Conservation (phyloP, 2,888 invertebrate species). For the Polylopha cassiicola region DNA sequence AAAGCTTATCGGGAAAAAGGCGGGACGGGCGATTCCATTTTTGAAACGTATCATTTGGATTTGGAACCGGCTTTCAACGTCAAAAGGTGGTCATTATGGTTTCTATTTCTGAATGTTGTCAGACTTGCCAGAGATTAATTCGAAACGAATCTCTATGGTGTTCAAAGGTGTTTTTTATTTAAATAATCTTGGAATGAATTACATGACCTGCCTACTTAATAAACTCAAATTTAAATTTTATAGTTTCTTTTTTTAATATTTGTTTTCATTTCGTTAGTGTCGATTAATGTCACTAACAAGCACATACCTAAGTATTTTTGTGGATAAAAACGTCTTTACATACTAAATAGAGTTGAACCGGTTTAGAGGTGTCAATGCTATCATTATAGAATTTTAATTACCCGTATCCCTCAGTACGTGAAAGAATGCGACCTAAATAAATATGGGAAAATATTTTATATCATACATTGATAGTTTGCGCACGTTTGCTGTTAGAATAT, state of each 20-base stretch:
- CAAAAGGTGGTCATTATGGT: conserved; percentile 77
- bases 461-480: conserved; percentile 19
- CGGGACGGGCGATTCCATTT: conserved; percentile 76
- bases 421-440: conserved; percentile 65
- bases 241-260: conserved; percentile 7
- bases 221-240: conserved; percentile 9
- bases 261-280: conserved; percentile 4
- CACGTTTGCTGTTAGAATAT: conserved; percentile 21
- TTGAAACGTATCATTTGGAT: conserved; percentile 78
- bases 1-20: conserved; percentile 76
- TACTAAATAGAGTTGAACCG: conserved; percentile 20
- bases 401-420: conserved; percentile 60
- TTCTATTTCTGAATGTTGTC: no score
- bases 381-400: conserved; percentile 65
- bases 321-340: conserved; percentile 16
- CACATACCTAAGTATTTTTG: no score
- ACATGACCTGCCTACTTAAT: no score
- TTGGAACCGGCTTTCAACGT: conserved; percentile 75
- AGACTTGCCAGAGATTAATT: no score
- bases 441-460: conserved; percentile 59
- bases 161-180: no score
- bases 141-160: no score
- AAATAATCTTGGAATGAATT: no score
- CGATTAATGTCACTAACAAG: no score
- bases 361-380: conserved; percentile 54